Evolutionary conservation across 1,140 invertebrate genomes (phyloP), one percentile per base, ranked within the genome.

Genomic region (Berghia stephanieae): DNA sequence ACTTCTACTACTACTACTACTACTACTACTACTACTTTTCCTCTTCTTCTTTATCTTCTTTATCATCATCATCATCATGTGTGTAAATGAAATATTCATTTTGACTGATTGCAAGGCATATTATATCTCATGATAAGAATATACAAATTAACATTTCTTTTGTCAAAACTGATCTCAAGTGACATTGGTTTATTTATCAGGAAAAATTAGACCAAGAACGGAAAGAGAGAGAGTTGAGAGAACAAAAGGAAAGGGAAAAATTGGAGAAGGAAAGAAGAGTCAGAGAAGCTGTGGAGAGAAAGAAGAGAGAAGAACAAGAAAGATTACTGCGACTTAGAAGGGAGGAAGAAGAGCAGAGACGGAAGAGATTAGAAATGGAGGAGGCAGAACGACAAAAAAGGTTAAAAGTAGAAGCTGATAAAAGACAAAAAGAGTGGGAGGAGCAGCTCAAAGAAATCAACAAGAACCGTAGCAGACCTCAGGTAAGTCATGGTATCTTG

Each of bases 201-300:
- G 74, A 76, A 38, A 76, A 76, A 49, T 34, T 76, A 68, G 74
- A 76, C 34, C 60, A 67, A 68, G 74, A 76, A 49, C 44, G 74
- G 38, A 76, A 60, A 31, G 74, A 76, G 68, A 57, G 44, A 68
- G 74, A 76, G 42, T 43, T 67, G 4, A 2, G 27, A 18, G 60
- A 76, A 38, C 74, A 68, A 34, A 76, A 68, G 38, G 74, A 76
- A 44, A 6, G 43, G 16, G 74, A 76, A 34, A 44, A 76, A 27
- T 44, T 18, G 55, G 74, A 76, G 38, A 67, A 36, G 27, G 60
- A 76, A 49, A 34, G 55, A 16, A 38, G 57, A 46, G 74, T 44
- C 38, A 38, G 74, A 38, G 42, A 76, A 34, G 44, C 44, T 21
- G 49, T 76, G n/a, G 60, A 67, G 55, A 40, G 52, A 34, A 76